phyloP scores from a whole-genome alignment of 2,113 vertebrate genomes.

The Carlito syrichta region DNA sequence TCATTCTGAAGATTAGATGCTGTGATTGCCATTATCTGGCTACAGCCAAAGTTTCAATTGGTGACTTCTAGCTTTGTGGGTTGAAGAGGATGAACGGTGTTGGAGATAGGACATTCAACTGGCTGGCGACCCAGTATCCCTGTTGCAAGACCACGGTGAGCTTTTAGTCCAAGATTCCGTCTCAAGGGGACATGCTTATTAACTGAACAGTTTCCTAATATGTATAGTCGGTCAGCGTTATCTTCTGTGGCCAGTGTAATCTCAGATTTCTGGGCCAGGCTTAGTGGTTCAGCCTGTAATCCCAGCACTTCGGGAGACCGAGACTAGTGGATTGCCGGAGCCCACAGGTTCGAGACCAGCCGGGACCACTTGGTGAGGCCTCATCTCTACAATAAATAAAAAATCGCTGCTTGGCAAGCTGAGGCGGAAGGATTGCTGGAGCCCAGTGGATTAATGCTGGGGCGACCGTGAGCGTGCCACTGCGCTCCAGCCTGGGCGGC shows the following conservation, averaged over 20 bases:
- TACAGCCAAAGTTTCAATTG: background rate
- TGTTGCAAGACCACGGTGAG: background rate
- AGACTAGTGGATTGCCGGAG: no score
- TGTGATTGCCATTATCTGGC: background rate
- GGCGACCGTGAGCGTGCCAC: no score
- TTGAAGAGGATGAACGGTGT: background rate
- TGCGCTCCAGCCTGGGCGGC: no score
- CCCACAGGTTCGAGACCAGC: no score
- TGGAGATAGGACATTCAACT: background rate
- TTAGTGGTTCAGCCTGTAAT: no score
- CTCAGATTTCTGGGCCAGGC: slow-evolving; percentile 21
- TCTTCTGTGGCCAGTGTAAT: background rate
- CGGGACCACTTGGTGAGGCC: no score
- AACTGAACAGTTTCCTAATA: background rate
- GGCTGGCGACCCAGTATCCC: background rate
- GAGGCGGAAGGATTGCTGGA: no score
- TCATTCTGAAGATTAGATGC: background rate
- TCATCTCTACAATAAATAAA: no score
- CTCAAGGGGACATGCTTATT: background rate
- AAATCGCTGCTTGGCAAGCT: no score
- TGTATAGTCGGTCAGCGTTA: background rate
- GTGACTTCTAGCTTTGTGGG: background rate
- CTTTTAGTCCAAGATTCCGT: background rate
- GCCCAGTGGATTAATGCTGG: no score
- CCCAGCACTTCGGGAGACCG: no score